phyloP scores from a whole-genome alignment of 2,888 invertebrate species.

The Prosopocoilus inquinatus region DNA sequence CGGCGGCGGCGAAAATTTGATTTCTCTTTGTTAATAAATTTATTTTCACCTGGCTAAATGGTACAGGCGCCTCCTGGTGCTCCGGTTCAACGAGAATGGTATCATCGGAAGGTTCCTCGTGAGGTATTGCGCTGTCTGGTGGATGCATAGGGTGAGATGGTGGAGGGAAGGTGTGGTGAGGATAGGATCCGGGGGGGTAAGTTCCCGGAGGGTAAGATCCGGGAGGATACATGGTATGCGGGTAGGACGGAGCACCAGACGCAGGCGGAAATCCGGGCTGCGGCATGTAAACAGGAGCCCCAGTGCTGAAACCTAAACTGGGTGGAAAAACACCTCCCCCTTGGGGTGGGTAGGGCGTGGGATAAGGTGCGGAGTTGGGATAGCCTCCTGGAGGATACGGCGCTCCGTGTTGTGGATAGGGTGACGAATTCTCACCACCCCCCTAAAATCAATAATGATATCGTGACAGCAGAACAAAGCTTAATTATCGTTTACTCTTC shows the following conservation, averaged over 20 bases:
- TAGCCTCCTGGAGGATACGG: constrained; percentile 33
- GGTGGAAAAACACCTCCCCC: constrained; percentile 41
- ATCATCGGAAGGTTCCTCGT: no score
- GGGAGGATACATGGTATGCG: constrained; percentile 15
- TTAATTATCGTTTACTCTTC: no score
- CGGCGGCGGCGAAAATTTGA: no score
- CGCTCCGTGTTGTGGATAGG: constrained; percentile 35
- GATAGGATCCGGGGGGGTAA: constrained; percentile 39
- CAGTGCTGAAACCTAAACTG: constrained; percentile 48
- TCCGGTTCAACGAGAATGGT: no score
- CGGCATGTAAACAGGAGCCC: background rate
- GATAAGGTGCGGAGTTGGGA: constrained; percentile 42
- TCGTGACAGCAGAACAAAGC: background rate
- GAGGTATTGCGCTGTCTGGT: no score
- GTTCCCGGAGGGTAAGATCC: constrained; percentile 32
- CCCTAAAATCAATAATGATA: constrained; percentile 22
- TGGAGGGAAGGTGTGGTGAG: constrained; percentile 40
- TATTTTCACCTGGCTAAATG: no score
- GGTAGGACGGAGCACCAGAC: constrained; percentile 11
- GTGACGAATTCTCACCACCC: constrained; percentile 20
- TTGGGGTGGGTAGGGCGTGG: constrained; percentile 39
- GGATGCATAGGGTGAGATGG: constrained; percentile 5
- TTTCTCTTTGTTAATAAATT: no score
- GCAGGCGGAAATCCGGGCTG: background rate
- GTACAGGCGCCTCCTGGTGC: no score